These are phyloP conservation scores for Lordiphosa collinella DNA, from an alignment of 1,140 invertebrate genomes.

Conservation along the genomic window DNA sequence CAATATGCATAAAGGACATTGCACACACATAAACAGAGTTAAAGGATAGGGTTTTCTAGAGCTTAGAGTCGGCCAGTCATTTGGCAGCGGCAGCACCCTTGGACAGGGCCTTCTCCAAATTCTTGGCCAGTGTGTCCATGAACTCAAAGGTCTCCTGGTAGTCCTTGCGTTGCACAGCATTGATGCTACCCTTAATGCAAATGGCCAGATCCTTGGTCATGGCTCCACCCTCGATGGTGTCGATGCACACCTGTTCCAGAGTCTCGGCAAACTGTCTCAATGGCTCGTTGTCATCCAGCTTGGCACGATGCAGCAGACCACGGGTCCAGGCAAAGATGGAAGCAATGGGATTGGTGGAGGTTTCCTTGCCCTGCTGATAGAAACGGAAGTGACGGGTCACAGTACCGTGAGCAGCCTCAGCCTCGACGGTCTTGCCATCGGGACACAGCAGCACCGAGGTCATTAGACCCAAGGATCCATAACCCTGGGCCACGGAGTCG, in stretches of 20 bases:
- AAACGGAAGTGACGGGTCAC: constrained; percentile 97
- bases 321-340: constrained; percentile 99
- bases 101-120: constrained; percentile 87
- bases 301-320: constrained; percentile 94
- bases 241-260: constrained; percentile 94
- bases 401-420: constrained; percentile 98
- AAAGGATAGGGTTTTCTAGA: no score
- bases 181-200: constrained; percentile 96
- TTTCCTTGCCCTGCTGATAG: constrained; percentile 97
- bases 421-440: constrained; percentile 97
- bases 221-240: constrained; percentile 94
- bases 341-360: constrained; percentile 98
- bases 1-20: constrained; percentile 40
- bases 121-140: constrained; percentile 96
- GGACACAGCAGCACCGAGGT: constrained; percentile 96
- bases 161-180: constrained; percentile 89
- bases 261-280: constrained; percentile 89
- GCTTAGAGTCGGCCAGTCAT: constrained; percentile 51
- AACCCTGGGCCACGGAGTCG: constrained; percentile 97
- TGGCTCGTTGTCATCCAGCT: constrained; percentile 91
- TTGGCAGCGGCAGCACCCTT: constrained; percentile 34
- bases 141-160: constrained; percentile 99
- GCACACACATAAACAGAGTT: constrained; percentile 22
- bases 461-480: constrained; percentile 96
- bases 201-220: constrained; percentile 99